Evolutionary conservation across 2,113 vertebrate genomes (phyloP), one percentile per base, ranked within the genome.

Genomic region (Gadus macrocephalus): DNA sequence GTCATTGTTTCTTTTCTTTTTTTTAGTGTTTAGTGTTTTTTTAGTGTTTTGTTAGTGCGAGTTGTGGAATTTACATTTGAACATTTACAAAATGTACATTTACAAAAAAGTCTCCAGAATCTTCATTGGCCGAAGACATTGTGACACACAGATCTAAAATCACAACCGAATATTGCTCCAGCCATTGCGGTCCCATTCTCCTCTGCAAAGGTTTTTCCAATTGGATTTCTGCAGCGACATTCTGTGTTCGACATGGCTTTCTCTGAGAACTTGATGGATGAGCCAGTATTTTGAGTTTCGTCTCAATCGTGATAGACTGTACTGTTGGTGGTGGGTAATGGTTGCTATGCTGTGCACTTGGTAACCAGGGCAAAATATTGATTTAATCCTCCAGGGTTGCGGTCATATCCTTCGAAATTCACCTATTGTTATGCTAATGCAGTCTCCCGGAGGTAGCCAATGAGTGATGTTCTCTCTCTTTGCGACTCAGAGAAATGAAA

Each of bases 341-440:
- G 85, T 89, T 89, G 84, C 81, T 84, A 81, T 71, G 80, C 65
- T 73, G 58, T 19, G 59, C 53, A 68, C 74, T 61, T 81, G 66
- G 86, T 84, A 81, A 78, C 77, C 17, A 82, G 66, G 76, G 56
- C 25, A 68, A 67, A 79, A 75, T 86, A 88, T 83, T 82, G 80
- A 86, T 88, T 81, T 76, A 79, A 71, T 83, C 79, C 78, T 81
- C 35, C 64, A 73, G 83, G 80, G 80, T 67, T 77, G 59, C 67
- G 77, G 83, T 76, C 75, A 73, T 78, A 84, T 83, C 76, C 81
- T 76, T 81, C 68, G 73, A 68, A 67, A 71, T 77, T 79, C 80
- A 79, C 61, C 79, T 71, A 84, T 86, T 90, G 83, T 89, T 88
- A 86, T 85, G 81, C 67, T 86, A 85, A 90, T 89, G 73, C 76